A percentile compares a stretch with the other conserved stretches of the same genome.
Conservation (phyloP, 2,888 invertebrate species). For the Volucella inflata region DNA sequence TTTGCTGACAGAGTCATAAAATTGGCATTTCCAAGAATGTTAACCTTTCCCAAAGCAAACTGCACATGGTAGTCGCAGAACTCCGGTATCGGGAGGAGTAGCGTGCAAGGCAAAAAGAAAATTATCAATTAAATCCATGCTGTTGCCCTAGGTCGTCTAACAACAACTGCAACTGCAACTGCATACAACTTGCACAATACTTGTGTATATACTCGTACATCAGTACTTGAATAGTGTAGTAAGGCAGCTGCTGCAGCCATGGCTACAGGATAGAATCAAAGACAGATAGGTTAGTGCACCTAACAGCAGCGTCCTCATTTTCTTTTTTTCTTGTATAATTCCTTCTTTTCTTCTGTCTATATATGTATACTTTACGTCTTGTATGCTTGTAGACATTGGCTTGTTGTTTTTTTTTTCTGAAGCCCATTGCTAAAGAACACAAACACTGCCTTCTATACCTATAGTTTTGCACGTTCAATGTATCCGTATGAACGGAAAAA, state of each 20-base stretch:
- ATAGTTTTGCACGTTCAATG: neutral
- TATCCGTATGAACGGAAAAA: constrained; percentile 13
- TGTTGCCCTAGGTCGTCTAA: constrained; percentile 69
- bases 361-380: neutral
- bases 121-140: constrained; percentile 60
- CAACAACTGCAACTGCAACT: constrained; percentile 17
- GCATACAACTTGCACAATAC: neutral
- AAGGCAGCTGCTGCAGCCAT: constrained; percentile 34
- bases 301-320: constrained; percentile 42
- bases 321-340: constrained; percentile 30
- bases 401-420: constrained; percentile 21
- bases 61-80: neutral
- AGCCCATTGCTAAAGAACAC: constrained; percentile 21
- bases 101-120: constrained; percentile 24
- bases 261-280: constrained; percentile 63
- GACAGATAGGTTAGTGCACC: constrained; percentile 72
- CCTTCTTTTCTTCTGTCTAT: neutral
- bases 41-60: constrained; percentile 2
- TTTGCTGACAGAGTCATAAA: constrained; percentile 10
- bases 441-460: neutral
- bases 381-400: constrained; percentile 26
- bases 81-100: too few relatives aligned
- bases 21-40: constrained; percentile 37
- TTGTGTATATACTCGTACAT: neutral
- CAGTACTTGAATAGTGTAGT: constrained; percentile 31